Conservation (phyloP, 2,797 vertebrate species). For the Sebastiscus albofasciatus region DNA sequence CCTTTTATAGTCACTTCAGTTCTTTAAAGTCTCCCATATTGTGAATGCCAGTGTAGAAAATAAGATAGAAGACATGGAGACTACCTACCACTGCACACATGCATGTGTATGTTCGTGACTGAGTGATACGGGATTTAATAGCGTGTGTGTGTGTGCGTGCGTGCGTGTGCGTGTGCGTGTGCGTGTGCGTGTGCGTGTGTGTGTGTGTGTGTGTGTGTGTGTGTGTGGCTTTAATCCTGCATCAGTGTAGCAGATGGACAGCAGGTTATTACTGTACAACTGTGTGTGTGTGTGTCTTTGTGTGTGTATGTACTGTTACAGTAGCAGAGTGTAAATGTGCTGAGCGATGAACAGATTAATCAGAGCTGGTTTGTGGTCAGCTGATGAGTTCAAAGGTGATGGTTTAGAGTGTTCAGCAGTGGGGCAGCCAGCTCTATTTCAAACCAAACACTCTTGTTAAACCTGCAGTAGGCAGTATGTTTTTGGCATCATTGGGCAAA, state of each 20-base stretch:
- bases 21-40: neutral
- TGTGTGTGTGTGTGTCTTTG: neutral
- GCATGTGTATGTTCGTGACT: neutral
- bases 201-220: neutral
- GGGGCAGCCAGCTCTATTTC: neutral
- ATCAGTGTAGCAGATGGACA: conserved; percentile 27
- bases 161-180: neutral
- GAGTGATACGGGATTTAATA: neutral
- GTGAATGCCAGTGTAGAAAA: neutral
- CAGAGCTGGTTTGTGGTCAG: conserved; percentile 30
- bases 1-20: neutral
- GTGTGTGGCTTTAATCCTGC: conserved; percentile 13
- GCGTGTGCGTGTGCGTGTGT: neutral
- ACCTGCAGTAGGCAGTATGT: too few relatives aligned
- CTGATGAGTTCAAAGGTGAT: conserved; percentile 32
- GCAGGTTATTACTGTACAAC: conserved; percentile 5
- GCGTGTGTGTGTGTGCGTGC: neutral
- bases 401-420: neutral
- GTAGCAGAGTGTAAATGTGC: conserved; percentile 28
- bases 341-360: conserved; percentile 37
- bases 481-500: too few relatives aligned
- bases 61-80: neutral
- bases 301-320: neutral
- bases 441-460: neutral
- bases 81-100: neutral